Percentiles rank a stretch among this genome's conserved stretches.
These are phyloP conservation scores for Octopus sinensis DNA, from an alignment of 1,140 invertebrate genomes.

Conservation along the genomic window DNA sequence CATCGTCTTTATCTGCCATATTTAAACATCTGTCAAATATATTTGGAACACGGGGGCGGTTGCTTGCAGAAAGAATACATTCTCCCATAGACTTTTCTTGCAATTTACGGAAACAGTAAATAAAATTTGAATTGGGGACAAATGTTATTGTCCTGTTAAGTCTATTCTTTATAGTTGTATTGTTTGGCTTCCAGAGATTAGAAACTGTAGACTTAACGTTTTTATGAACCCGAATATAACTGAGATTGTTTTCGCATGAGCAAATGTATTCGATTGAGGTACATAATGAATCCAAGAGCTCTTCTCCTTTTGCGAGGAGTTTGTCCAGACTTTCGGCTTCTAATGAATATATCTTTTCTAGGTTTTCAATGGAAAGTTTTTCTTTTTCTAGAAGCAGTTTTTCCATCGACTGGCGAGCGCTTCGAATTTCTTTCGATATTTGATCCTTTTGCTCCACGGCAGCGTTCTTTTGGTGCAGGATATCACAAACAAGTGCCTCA, in stretches of 20 bases:
- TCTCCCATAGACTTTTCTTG: background rate
- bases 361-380: background rate
- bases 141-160: background rate
- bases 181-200: background rate
- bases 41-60: too few species aligned
- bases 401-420: background rate
- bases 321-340: background rate
- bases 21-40: too few species aligned
- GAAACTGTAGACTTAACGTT: background rate
- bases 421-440: background rate
- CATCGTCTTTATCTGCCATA: background rate
- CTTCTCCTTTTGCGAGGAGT: background rate
- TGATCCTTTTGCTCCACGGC: background rate
- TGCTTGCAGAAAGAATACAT: background rate
- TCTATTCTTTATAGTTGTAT: too few species aligned
- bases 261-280: background rate
- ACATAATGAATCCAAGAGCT: background rate
- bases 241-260: background rate
- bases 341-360: background rate
- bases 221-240: background rate
- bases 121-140: background rate
- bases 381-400: background rate
- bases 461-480: background rate
- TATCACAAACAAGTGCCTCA: background rate
- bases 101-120: conserved; percentile 1